A percentile compares a stretch with the other conserved stretches of the same genome.
Conservation (phyloP, 2,888 invertebrate species). For the Reticulitermes lucifugus region DNA sequence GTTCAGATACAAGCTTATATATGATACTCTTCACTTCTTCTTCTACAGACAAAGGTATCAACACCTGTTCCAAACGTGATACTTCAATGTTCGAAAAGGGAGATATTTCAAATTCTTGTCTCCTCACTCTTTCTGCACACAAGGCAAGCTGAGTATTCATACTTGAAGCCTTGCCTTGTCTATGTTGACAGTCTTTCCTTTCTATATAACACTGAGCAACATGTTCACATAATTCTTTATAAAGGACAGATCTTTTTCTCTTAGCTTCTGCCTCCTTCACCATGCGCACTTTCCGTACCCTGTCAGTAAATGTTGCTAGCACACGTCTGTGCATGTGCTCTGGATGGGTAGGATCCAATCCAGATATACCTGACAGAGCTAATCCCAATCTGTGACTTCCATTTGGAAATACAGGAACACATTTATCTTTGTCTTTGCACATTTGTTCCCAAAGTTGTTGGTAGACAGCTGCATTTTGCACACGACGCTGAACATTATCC, state of each 20-base stretch:
- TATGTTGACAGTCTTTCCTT: background rate
- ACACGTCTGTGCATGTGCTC: background rate
- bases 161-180: no score
- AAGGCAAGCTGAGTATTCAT: background rate
- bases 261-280: background rate
- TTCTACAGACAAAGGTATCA: background rate
- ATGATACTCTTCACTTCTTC: background rate
- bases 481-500: background rate
- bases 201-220: background rate
- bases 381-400: constrained; percentile 7
- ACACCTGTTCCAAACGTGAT: background rate
- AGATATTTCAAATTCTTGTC: background rate
- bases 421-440: background rate
- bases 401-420: constrained; percentile 35
- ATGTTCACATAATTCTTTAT: background rate
- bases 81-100: background rate
- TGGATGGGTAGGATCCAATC: constrained; percentile 26
- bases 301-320: constrained; percentile 17
- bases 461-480: constrained; percentile 36
- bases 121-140: background rate
- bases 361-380: constrained; percentile 25
- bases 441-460: constrained; percentile 30
- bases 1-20: background rate
- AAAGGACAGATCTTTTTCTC: constrained; percentile 5
- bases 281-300: constrained; percentile 16